Evolutionary conservation across 1,140 invertebrate species (phyloP).

Genomic region (Atta texana): DNA sequence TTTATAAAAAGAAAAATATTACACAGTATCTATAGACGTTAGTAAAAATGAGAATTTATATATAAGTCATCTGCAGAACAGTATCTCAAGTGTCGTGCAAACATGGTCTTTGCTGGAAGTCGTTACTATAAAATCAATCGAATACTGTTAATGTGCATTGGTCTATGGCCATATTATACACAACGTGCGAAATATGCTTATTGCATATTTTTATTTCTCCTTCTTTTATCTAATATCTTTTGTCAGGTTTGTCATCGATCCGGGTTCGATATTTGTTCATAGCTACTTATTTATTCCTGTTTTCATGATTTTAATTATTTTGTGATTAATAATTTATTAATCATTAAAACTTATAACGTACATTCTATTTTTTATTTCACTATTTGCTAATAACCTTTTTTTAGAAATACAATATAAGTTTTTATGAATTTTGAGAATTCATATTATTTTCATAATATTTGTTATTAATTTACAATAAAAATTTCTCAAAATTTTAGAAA

Average conservation of each 20-base stretch:
- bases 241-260: conserved; percentile 35
- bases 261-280: background rate
- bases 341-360: background rate
- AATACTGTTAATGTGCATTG: conserved; percentile 14
- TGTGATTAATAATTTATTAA: background rate
- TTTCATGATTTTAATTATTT: background rate
- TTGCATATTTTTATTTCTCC: background rate
- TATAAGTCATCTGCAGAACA: background rate
- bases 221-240: conserved; percentile 3
- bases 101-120: conserved; percentile 12
- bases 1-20: conserved; percentile 16
- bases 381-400: background rate
- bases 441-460: conserved; percentile 5
- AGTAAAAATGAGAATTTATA: background rate
- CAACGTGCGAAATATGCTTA: background rate
- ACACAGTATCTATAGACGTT: background rate
- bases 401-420: background rate
- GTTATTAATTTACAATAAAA: background rate
- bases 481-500: background rate
- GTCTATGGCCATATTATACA: conserved; percentile 38
- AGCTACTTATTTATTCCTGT: background rate
- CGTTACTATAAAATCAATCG: conserved; percentile 23
- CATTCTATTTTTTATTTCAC: background rate
- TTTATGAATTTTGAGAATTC: background rate
- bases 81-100: background rate